A percentile compares a stretch with the other conserved stretches of the same genome.
phyloP scores from a whole-genome alignment of 1,140 invertebrate species.

The Aphidius gifuensis region DNA sequence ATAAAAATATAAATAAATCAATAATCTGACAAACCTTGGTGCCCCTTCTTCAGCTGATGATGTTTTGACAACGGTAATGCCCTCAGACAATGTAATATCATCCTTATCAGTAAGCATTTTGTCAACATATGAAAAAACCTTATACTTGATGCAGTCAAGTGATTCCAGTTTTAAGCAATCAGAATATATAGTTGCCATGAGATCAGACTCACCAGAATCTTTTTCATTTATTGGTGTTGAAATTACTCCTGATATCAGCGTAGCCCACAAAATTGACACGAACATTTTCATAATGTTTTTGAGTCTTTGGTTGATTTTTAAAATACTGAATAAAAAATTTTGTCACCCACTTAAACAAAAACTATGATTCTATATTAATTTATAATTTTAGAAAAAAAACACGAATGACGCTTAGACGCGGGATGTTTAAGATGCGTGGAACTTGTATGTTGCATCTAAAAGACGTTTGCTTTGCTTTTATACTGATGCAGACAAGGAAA shows the following conservation, averaged over 20 bases:
- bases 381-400: conserved; percentile 2
- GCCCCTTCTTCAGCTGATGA: conserved; percentile 68
- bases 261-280: conserved; percentile 34
- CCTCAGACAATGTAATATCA: conserved; percentile 72
- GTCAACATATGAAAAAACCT: conserved; percentile 78
- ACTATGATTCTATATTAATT: conserved; percentile 5
- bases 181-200: conserved; percentile 70
- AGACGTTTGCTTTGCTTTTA: conserved; percentile 56
- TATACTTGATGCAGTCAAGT: conserved; percentile 77
- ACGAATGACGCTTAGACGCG: conserved; percentile 30
- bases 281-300: conserved; percentile 30
- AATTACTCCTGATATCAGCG: conserved; percentile 54
- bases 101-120: conserved; percentile 76
- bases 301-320: conserved; percentile 14
- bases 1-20: background rate
- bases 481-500: conserved; percentile 50
- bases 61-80: conserved; percentile 77
- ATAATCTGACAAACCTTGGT: conserved; percentile 59
- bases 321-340: conserved; percentile 15
- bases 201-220: conserved; percentile 65
- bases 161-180: conserved; percentile 79
- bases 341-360: background rate
- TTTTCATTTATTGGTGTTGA: conserved; percentile 68
- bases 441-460: conserved; percentile 55
- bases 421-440: conserved; percentile 37